Evolutionary conservation across 2,113 vertebrate genomes (phyloP).

Genomic region (Crotalus viridis): DNA sequence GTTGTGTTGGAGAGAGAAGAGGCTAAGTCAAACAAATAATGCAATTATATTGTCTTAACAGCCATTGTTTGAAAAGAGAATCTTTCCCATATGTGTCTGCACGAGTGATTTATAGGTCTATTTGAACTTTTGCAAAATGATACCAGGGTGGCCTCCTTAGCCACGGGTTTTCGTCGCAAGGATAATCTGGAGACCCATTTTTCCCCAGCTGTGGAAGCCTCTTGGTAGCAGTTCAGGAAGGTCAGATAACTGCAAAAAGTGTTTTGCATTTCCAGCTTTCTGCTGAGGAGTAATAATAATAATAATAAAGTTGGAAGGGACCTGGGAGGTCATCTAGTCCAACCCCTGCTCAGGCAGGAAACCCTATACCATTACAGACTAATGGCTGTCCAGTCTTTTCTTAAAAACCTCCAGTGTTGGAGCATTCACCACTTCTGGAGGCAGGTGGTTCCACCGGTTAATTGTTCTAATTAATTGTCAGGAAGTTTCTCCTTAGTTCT

Average conservation of each 20-base stretch:
- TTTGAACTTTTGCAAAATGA: background rate
- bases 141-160: background rate
- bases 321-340: too few relatives aligned
- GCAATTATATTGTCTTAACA: background rate
- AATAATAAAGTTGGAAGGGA: too few relatives aligned
- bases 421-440: too few relatives aligned
- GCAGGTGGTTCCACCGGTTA: too few relatives aligned
- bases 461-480: too few relatives aligned
- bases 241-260: constrained; percentile 48
- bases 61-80: background rate
- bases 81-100: background rate
- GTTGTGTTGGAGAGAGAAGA: background rate
- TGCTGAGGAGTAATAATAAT: constrained; percentile 4
- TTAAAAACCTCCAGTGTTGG: too few relatives aligned
- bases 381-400: too few relatives aligned
- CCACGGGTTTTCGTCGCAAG: background rate
- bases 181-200: constrained; percentile 21
- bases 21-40: background rate
- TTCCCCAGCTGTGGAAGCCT: constrained; percentile 10
- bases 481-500: too few relatives aligned
- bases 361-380: too few relatives aligned
- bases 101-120: background rate
- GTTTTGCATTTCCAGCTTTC: constrained; percentile 38
- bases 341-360: too few relatives aligned
- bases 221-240: constrained; percentile 12